Percentiles rank a stretch among this genome's conserved stretches.
Evolutionary conservation across 2,113 vertebrate species (phyloP).

Genomic region (Oceanodroma tethys): DNA sequence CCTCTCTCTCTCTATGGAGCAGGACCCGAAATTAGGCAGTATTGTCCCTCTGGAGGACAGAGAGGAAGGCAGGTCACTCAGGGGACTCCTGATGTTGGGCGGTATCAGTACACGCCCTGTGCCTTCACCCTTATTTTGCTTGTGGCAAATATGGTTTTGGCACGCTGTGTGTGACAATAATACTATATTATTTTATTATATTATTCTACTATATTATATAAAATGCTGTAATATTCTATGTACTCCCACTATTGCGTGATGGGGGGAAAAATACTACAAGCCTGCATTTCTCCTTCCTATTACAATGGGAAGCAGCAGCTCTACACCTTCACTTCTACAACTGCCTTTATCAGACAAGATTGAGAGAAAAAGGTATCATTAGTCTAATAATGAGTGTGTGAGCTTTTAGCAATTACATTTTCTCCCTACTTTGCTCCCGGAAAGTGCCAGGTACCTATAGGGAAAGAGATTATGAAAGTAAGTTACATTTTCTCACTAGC

Average conservation of each 20-base stretch:
- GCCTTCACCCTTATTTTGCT: neutral
- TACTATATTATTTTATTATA: neutral
- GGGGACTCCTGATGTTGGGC: fast-evolving
- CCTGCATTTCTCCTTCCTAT: neutral
- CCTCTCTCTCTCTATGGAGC: too few relatives aligned
- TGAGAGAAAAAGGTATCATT: conserved; percentile 28
- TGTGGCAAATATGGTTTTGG: neutral
- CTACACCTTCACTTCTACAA: neutral
- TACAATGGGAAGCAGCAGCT: conserved; percentile 5
- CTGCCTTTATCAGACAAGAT: conserved; percentile 6
- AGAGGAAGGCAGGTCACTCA: neutral
- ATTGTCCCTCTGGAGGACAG: neutral
- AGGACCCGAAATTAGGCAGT: neutral
- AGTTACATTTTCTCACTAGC: conserved; percentile 13
- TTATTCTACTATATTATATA: neutral
- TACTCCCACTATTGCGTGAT: neutral
- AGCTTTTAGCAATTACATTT: conserved; percentile 37
- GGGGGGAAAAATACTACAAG: neutral
- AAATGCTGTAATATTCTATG: neutral
- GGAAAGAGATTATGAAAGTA: conserved; percentile 15
- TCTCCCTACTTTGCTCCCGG: neutral
- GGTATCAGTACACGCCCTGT: neutral
- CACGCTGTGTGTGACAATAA: neutral
- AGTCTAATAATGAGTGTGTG: neutral
- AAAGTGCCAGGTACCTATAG: conserved; percentile 16